phyloP scores from a whole-genome alignment of 2,113 vertebrate genomes.

The Tichodroma muraria region DNA sequence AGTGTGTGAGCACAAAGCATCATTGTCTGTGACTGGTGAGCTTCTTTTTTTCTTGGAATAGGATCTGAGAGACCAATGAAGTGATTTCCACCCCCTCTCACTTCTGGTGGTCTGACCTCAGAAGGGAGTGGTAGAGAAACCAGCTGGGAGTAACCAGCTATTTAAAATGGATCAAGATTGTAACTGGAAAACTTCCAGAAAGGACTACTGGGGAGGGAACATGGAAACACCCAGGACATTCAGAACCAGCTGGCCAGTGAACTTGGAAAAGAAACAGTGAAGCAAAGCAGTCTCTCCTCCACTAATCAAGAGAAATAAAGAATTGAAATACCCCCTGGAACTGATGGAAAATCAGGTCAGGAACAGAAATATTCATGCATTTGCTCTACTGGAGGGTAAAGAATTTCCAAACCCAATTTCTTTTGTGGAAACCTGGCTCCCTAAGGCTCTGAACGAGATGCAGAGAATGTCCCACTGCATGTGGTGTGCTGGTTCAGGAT shows the following conservation, averaged over 20 bases:
- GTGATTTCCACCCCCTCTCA: background rate
- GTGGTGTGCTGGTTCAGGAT: constrained; percentile 42
- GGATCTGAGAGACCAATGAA: background rate
- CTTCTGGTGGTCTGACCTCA: constrained; percentile 24
- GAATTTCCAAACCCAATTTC: constrained; percentile 40
- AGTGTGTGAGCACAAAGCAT: background rate
- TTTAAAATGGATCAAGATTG: background rate
- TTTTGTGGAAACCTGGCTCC: constrained; percentile 51
- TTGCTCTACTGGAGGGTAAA: background rate
- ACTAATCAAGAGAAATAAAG: constrained; percentile 25
- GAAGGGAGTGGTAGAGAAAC: constrained; percentile 12
- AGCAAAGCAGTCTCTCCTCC: background rate
- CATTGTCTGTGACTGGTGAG: background rate
- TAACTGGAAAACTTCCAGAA: background rate
- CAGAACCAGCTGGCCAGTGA: background rate
- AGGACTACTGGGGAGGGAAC: background rate
- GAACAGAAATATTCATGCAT: constrained; percentile 32
- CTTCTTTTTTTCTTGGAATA: constrained; percentile 6
- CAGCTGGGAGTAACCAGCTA: background rate
- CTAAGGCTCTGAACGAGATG: constrained; percentile 13
- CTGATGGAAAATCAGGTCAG: constrained; percentile 36
- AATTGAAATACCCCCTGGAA: constrained; percentile 20
- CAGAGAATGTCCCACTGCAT: constrained; percentile 49
- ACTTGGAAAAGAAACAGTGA: constrained; percentile 11
- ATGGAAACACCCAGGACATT: constrained; percentile 23